These are phyloP conservation scores for Hippoglossus stenolepis DNA, from an alignment of 2,113 vertebrate species.

Conservation along the genomic window DNA sequence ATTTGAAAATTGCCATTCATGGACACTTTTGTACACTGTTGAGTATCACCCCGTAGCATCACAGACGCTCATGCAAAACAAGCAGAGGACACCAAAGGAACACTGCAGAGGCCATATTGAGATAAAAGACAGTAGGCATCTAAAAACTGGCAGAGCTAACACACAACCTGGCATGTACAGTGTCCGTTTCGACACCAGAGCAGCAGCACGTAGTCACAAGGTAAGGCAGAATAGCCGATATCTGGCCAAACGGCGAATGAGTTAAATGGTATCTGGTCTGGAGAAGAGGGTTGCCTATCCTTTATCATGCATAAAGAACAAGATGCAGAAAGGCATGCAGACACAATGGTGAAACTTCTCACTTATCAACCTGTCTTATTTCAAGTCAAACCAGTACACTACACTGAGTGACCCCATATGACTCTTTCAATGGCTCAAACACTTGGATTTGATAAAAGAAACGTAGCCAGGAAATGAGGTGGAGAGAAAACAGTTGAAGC, in stretches of 20 bases:
- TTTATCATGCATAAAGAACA: slow-evolving; percentile 75
- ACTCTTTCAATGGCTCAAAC: slow-evolving; percentile 82
- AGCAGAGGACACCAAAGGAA: slow-evolving; percentile 61
- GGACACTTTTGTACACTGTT: not conserved
- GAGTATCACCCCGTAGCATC: slow-evolving; percentile 17
- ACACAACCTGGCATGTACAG: slow-evolving; percentile 31
- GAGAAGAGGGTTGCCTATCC: slow-evolving; percentile 35
- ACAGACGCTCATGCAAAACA: slow-evolving; percentile 72
- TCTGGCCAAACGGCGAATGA: slow-evolving; percentile 46
- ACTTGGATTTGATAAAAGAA: not conserved
- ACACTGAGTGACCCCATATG: slow-evolving; percentile 36
- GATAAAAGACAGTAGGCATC: slow-evolving; percentile 13
- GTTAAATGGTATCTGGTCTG: slow-evolving; percentile 30
- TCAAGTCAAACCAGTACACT: slow-evolving; percentile 52
- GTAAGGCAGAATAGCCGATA: slow-evolving; percentile 5
- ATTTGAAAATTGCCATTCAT: not conserved
- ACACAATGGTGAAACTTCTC: slow-evolving; percentile 47
- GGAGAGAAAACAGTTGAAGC: slow-evolving; percentile 1
- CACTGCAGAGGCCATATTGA: slow-evolving; percentile 34
- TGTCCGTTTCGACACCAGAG: slow-evolving; percentile 34
- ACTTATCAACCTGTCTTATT: not conserved
- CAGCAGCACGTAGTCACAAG: slow-evolving; percentile 37
- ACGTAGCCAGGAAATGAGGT: not conserved
- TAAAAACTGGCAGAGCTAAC: slow-evolving; percentile 22
- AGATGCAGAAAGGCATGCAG: slow-evolving; percentile 83